Percentiles rank a stretch among this genome's conserved stretches.
Evolutionary conservation across 2,113 vertebrate species (phyloP).

Genomic region (Spizaetus ornatus): DNA sequence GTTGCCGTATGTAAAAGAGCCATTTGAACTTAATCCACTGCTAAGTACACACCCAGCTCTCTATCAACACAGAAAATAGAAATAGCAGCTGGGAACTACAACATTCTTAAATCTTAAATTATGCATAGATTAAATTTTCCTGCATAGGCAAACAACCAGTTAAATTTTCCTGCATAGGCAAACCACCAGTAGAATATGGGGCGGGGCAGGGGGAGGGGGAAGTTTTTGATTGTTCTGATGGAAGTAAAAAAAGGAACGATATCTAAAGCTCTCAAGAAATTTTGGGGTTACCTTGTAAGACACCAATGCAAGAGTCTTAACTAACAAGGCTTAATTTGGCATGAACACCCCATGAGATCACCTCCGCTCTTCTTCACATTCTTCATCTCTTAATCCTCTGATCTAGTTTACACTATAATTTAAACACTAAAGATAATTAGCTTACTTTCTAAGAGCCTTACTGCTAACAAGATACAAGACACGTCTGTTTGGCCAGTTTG

Average conservation of each 20-base stretch:
- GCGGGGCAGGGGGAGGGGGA: rapidly evolving
- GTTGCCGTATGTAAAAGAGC: background rate
- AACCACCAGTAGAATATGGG: rapidly evolving
- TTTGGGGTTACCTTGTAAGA: background rate
- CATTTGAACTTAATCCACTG: background rate
- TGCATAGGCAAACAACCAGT: background rate
- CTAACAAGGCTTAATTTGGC: background rate
- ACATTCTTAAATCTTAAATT: background rate
- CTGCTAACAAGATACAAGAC: background rate
- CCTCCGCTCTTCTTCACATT: background rate
- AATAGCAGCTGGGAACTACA: background rate
- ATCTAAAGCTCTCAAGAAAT: background rate
- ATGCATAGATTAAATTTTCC: background rate
- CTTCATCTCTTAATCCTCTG: background rate
- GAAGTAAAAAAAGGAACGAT: background rate
- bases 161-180: background rate
- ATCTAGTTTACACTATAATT: background rate
- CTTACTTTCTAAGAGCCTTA: background rate
- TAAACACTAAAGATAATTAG: background rate
- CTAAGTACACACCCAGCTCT: background rate
- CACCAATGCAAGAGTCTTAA: background rate
- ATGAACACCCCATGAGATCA: background rate
- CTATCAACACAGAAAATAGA: background rate
- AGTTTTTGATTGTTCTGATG: background rate
- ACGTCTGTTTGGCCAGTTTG: background rate